A percentile compares a stretch with the other conserved stretches of the same genome.
phyloP scores from a whole-genome alignment of 1,140 invertebrate species.

The Lerema accius region DNA sequence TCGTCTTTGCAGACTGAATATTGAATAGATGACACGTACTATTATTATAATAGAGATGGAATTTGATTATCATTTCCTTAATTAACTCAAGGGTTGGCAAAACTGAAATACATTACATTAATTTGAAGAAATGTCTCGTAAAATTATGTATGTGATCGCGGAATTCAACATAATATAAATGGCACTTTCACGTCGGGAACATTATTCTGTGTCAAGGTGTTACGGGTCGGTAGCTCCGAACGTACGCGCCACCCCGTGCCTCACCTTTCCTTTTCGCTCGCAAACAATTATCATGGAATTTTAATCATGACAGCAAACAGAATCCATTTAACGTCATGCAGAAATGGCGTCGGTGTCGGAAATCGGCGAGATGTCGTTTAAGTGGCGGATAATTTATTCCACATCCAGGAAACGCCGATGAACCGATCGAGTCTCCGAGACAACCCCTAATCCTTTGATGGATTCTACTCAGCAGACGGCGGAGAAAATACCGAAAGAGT shows the following conservation, averaged over 20 bases:
- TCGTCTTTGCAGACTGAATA: neutral
- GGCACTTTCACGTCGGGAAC: constrained; percentile 30
- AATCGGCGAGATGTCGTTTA: constrained; percentile 56
- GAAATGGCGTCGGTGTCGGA: constrained; percentile 46
- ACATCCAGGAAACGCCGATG: constrained; percentile 71
- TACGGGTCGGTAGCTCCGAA: constrained; percentile 29
- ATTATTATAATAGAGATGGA: too few species aligned
- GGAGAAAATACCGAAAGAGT: constrained; percentile 68
- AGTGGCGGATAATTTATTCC: constrained; percentile 78
- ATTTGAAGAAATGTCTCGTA: constrained; percentile 6
- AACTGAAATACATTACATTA: neutral
- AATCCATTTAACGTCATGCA: constrained; percentile 42
- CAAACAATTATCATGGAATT: constrained; percentile 44
- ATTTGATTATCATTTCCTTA: neutral
- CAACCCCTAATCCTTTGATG: constrained; percentile 79
- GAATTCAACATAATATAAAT: constrained; percentile 24
- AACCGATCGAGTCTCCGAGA: constrained; percentile 65
- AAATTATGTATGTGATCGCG: constrained; percentile 20
- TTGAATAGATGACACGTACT: neutral
- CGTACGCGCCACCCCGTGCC: constrained; percentile 26
- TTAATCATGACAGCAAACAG: constrained; percentile 46
- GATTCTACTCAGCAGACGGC: constrained; percentile 65
- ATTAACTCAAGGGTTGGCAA: neutral
- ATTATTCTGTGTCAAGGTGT: constrained; percentile 33
- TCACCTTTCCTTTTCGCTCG: constrained; percentile 35